These are phyloP conservation scores for Nothura maculosa DNA, from an alignment of 2,797 vertebrate genomes.

Conservation along the genomic window DNA sequence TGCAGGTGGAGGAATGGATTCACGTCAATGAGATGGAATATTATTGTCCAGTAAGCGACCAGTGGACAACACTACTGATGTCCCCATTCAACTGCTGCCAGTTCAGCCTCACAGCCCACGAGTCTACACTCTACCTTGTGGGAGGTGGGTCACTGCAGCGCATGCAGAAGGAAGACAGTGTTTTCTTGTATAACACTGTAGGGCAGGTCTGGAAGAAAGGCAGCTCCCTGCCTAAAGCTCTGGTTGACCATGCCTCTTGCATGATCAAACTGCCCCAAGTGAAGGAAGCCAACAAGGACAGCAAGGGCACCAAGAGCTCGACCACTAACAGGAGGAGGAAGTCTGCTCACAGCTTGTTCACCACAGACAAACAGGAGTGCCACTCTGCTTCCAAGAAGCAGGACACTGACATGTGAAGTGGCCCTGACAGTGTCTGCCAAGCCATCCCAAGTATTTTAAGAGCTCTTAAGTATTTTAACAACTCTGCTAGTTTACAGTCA, in stretches of 20 bases:
- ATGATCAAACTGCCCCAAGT: conserved; percentile 18
- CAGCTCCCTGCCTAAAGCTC: conserved; percentile 40
- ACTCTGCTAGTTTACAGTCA: neutral
- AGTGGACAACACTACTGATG: conserved; percentile 49
- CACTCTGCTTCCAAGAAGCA: neutral
- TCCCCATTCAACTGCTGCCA: conserved; percentile 56
- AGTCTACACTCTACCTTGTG: conserved; percentile 7
- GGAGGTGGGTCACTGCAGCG: conserved; percentile 48
- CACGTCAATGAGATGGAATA: conserved; percentile 50
- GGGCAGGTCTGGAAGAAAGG: conserved; percentile 30
- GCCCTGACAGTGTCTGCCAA: neutral
- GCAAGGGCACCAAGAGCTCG: neutral
- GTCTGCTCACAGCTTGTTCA: conserved; percentile 27
- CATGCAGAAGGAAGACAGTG: conserved; percentile 41
- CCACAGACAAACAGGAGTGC: neutral
- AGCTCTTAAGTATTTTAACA: neutral
- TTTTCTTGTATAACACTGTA: conserved; percentile 58
- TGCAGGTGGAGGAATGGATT: conserved; percentile 57
- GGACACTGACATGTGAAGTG: neutral
- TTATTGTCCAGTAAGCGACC: conserved; percentile 66
- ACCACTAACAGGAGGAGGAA: neutral
- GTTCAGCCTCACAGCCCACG: conserved; percentile 42
- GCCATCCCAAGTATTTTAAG: neutral
- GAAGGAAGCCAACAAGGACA: neutral
- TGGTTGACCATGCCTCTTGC: conserved; percentile 67